Evolutionary conservation across 2,888 invertebrate genomes (phyloP), one percentile per base, ranked within the genome.

Genomic region (Drosophila neotestacea): DNA sequence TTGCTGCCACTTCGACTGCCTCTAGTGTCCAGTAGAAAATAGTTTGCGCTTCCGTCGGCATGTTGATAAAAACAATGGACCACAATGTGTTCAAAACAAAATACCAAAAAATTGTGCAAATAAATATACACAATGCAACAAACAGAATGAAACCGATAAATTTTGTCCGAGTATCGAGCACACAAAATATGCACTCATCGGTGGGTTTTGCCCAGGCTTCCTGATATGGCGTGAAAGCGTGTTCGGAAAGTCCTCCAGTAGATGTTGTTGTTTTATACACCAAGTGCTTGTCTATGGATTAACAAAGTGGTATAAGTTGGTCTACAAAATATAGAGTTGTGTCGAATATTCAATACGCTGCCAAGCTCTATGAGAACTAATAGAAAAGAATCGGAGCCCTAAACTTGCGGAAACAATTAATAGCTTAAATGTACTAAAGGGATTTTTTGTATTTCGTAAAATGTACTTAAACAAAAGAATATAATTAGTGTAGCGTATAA

Each of bases 21-120:
- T 34, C 55, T 44, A 50, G 28, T 77, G 80, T 61, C 68, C 64
- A 62, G 50, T 30, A 36, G 30, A 56, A 67, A 48, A 39, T 56
- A 46, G 65, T 61, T 30, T 41, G 55, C 72, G 55, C 62, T 50
- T 76, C 73, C 87, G 44, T 38, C 30, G 55, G 63, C 60, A 54
- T 60, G 60, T 65, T 81, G 78, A 61, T 70, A 75, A 76, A 84
- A 82, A 87, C 85, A 84, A 87, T 84, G 66, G 67, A 61, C 78
- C 78, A 69, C 77, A 80, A 67, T 76, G 85, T 79, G 71, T 55
- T 16, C 62, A 72, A 77, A 81, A 73, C 67, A 73, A 74, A 61
- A 72, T 70, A 65, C 66, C 70, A 69, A 86, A 82, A 65, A 75
- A 67, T 65, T 64, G 55, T 55, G 59, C 79, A 75, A 72, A 81